Conservation (phyloP, 2,888 invertebrate genomes). For the Cephus spinipes region DNA sequence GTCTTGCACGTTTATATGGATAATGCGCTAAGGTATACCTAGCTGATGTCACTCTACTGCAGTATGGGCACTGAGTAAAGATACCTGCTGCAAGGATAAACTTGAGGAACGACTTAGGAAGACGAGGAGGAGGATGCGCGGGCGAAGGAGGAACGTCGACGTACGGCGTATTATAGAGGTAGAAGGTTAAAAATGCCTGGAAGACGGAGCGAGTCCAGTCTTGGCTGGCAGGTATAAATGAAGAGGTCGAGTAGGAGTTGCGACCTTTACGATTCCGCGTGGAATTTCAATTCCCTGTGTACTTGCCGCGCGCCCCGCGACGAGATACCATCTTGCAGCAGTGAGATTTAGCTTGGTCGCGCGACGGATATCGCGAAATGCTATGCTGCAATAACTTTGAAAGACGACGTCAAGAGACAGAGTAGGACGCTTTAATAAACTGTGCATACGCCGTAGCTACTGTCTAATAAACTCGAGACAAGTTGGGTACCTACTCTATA, state of each 20-base stretch:
- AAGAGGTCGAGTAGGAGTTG: background rate
- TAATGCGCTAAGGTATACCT: background rate
- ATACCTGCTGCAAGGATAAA: background rate
- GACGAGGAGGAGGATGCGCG: background rate
- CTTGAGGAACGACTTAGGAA: background rate
- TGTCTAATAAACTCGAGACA: constrained; percentile 35
- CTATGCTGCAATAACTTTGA: constrained; percentile 28
- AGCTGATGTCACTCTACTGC: background rate
- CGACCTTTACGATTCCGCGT: background rate
- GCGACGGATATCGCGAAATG: constrained; percentile 25
- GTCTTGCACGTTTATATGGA: background rate
- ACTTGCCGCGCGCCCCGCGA: background rate
- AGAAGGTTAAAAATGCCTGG: background rate
- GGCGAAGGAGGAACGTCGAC: background rate
- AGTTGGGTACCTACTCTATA: constrained; percentile 23
- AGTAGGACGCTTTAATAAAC: constrained; percentile 32
- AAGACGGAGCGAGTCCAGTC: background rate
- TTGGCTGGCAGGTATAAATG: background rate
- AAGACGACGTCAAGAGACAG: constrained; percentile 8
- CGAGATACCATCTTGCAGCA: background rate
- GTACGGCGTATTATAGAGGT: background rate
- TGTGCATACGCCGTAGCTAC: constrained; percentile 19
- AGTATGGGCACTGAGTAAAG: background rate
- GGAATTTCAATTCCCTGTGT: constrained; percentile 8
- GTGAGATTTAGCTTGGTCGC: background rate